Evolutionary conservation across 2,888 invertebrate genomes (phyloP), one percentile per base, ranked within the genome.

Genomic region (Mystacides longicornis): DNA sequence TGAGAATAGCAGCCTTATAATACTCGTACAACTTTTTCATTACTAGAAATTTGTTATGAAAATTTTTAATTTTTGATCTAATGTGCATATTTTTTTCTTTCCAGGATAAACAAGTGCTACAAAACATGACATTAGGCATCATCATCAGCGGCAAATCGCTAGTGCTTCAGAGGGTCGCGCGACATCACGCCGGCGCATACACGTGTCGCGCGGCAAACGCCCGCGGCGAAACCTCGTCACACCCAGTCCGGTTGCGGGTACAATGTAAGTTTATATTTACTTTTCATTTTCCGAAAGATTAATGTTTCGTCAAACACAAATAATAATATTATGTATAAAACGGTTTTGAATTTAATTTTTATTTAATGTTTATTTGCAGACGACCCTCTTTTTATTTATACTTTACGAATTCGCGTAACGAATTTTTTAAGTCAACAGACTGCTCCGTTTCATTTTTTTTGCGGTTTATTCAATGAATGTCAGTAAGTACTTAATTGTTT

Each of bases 131-230:
- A 43, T 83, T 87, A 54, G 91, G 93, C 54, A 81, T 93, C 63
- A 90, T 93, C 65, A 86, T 93, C 68, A 92, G 91, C 72, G 89
- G 91, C 60, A 87, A 91, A 71, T 91, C 91, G 55, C 77, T 93
- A 64, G 92, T 93, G 53, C 81, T 93, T 54, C 93, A 93, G 73
- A 84, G 85, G 64, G 89, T 93, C 65, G 86, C 85, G 27, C 81
- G 90, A 54, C 84, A 86, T 66, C 87, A 91, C 66, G 87, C 88
- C 59, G 93, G 93, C 3, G 84, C 85, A 65, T 93, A 92, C 73
- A 86, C 89, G 58, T 93, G 93, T 68, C 75, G 86, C 55, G 92
- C 91, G 20, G 85, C 85, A 63, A 93, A 93, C 71, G 83, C 86
- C 54, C 81, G 86, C 51, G 92, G 92, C 14, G 90, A 90, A 70